Evolutionary conservation across 2,113 vertebrate genomes (phyloP).

Genomic region (Elachura formosa): DNA sequence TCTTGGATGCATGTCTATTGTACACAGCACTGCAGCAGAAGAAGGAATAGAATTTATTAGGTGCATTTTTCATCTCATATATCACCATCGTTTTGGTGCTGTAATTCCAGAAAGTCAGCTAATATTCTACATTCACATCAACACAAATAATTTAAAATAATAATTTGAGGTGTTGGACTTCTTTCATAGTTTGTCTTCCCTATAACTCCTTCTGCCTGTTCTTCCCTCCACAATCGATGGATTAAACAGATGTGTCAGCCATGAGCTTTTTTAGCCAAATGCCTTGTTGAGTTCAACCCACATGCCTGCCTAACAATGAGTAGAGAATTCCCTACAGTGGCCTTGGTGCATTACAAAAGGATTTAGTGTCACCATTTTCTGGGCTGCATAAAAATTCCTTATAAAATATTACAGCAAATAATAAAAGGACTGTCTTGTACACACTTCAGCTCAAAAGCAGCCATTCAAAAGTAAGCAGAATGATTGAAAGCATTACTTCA

Average conservation of each 20-base stretch:
- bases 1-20: background rate
- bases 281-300: background rate
- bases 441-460: background rate
- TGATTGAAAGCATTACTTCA: background rate
- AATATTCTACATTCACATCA: constrained; percentile 29
- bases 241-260: constrained; percentile 35
- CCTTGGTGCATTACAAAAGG: background rate
- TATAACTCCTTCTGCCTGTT: background rate
- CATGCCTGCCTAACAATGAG: background rate
- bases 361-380: constrained; percentile 34
- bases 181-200: background rate
- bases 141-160: constrained; percentile 10
- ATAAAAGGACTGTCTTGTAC: background rate
- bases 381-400: background rate
- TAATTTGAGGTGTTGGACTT: background rate
- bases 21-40: background rate
- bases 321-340: background rate
- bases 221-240: background rate
- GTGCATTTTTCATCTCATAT: constrained; percentile 18
- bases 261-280: background rate
- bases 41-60: background rate
- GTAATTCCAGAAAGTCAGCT: constrained; percentile 20
- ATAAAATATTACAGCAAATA: background rate
- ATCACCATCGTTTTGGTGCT: constrained; percentile 12
- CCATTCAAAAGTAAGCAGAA: background rate